Percentiles rank a stretch among this genome's conserved stretches.
Conservation (phyloP, 1,140 invertebrate species). For the Epicauta chinensis region DNA sequence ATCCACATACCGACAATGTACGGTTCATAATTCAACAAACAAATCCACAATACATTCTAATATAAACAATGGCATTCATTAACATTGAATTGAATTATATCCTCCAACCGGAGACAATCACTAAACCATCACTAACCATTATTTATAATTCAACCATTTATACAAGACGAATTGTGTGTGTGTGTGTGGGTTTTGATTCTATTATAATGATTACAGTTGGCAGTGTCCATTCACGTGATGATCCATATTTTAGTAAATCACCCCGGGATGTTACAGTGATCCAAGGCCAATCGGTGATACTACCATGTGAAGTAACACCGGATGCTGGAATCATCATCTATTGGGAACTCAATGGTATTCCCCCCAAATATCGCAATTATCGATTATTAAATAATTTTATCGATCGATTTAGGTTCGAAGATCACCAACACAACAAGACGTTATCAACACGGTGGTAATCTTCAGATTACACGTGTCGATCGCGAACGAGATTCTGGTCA, state of each 20-base stretch:
- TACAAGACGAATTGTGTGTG: not conserved
- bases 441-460: conserved; percentile 51
- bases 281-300: conserved; percentile 46
- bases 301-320: conserved; percentile 53
- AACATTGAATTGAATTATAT: conserved; percentile 16
- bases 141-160: not conserved
- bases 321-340: conserved; percentile 49
- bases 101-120: not conserved
- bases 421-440: conserved; percentile 52
- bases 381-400: conserved; percentile 7
- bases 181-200: conserved; percentile 6
- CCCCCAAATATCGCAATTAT: no score
- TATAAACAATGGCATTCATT: conserved; percentile 5
- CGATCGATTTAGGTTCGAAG: conserved; percentile 35
- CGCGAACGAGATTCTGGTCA: conserved; percentile 49
- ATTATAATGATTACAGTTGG: conserved; percentile 2
- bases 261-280: conserved; percentile 46
- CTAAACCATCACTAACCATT: not conserved
- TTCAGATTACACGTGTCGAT: conserved; percentile 51
- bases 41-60: conserved; percentile 3
- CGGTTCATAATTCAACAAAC: not conserved
- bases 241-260: conserved; percentile 51
- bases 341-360: conserved; percentile 50
- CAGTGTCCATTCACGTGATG: conserved; percentile 38
- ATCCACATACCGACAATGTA: not conserved